Evolutionary conservation across 2,113 vertebrate species (phyloP), one percentile per base, ranked within the genome.

Genomic region (Trematomus loennbergii): DNA sequence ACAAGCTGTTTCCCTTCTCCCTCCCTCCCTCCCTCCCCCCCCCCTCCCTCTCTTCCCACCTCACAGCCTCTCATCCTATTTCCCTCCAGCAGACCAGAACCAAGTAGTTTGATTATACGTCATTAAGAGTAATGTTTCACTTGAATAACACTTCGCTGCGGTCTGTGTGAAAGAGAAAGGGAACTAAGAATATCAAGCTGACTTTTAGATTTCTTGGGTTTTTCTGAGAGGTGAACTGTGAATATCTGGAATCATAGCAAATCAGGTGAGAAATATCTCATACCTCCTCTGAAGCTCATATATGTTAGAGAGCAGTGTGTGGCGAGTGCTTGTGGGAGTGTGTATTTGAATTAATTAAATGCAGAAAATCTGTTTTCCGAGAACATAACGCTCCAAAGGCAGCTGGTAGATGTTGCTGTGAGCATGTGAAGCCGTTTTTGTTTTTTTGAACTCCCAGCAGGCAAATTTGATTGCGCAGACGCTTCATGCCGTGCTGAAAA

Each of bases 381-480:
- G 50, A 74, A 63, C 69, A 62, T 50, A 36, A 48, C 5, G 40
- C 20, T 72, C 55, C 62, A 3, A 82, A 63, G 59, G 63, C 22
- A 68, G 63, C 72, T 73, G 61, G 53, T 46, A 12, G 11, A 58
- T 5, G 3, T 68, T 62, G 43, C 72, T 69, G 17, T 63, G 61
- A 76, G 78, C 60, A 20, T 76, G 59, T 52, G 67, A 66, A 73
- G 40, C 62, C 71, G 77, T 64, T 81, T 78, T 69, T 81, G 67
- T 77, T 46, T 73, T 40, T 89, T 72, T 33, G 7, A 86, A 59
- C 72, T 79, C 70, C 72, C 52, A 58, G 69, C 64, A 70, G 78
- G 79, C 75, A 83, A 78, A 89, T 90, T 68, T 48, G 70, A 87
- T 91, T 85, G 81, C 16, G 12, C 62, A 57, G 82, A 75, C 62